Evolutionary conservation across 2,113 vertebrate genomes (phyloP), one percentile per base, ranked within the genome.

Genomic region (Genyomyrus donnyi): DNA sequence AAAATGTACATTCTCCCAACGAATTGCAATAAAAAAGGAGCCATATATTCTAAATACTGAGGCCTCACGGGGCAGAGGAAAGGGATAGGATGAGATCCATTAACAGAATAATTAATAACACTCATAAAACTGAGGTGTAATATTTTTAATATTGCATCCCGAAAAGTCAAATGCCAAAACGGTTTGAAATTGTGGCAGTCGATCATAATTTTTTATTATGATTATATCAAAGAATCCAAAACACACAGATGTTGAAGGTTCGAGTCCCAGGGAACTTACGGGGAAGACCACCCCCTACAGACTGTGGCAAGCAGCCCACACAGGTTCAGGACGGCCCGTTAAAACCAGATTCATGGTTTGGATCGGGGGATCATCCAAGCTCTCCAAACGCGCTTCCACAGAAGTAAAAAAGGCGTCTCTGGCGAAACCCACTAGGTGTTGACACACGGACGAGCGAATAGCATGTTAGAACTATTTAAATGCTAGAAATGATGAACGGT

Each of bases 1-100:
- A 96, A 95, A 94, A 94, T 94, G 95, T 96, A 95, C 95, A 96
- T 95, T 95, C 95, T 95, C 93, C 94, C 94, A 95, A 94, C 95
- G 95, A 95, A 95, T 94, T 93, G 95, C 93, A 94, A 95, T 96
- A 95, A 96, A 70, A 70, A 96, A 94, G 92, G 89, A 92, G 93
- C 94, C 94, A 93, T 95, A 96, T 95, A 93, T 95, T 94, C 92
- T 93, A 92, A 91, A 88, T 92, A 94, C 91, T 92, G 95, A 94
- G 93, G 94, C 62, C 93, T 93, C 94, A 94, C 92, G 92, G 93
- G 93, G 95, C 94, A 91, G 92, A 93, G 91, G 93, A 92, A 93
- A 93, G 92, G 90, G 90, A 92, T 91, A 92, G 91, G 93, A 92
- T 92, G 90, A 93, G 94, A 94, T 95, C 95, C 96, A 96, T 96